Evolutionary conservation across 2,888 invertebrate species (phyloP).

Genomic region (Apamea sordens): DNA sequence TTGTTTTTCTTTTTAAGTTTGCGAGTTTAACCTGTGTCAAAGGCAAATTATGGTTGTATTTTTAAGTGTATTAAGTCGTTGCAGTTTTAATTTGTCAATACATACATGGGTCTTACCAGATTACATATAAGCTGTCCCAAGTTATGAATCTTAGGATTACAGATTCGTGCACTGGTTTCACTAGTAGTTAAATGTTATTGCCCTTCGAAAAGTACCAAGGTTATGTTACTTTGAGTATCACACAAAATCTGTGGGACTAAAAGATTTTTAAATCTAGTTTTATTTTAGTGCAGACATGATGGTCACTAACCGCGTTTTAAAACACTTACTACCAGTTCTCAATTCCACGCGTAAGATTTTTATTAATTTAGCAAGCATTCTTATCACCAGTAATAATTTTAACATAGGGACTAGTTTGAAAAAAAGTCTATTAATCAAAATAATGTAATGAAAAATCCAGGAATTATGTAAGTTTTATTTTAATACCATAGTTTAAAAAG

Average conservation of each 20-base stretch:
- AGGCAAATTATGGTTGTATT: slow-evolving; percentile 1
- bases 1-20: slow-evolving; percentile 33
- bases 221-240: background rate
- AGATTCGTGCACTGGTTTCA: background rate
- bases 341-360: background rate
- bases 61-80: background rate
- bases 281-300: background rate
- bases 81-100: background rate
- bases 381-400: background rate
- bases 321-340: background rate
- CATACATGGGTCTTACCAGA: too few species aligned
- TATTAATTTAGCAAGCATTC: background rate
- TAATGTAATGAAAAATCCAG: background rate
- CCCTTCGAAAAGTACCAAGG: too few species aligned
- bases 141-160: background rate
- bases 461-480: background rate
- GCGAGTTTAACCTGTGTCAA: slow-evolving; percentile 4
- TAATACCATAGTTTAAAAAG: background rate
- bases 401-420: background rate
- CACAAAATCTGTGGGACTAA: background rate
- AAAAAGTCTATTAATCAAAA: background rate
- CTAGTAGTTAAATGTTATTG: background rate
- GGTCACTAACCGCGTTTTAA: background rate
- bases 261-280: background rate
- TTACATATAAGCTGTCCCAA: background rate